These are phyloP conservation scores for Siderastrea siderea DNA, from an alignment of 92 coral and sea anemone species.

Conservation along the genomic window DNA sequence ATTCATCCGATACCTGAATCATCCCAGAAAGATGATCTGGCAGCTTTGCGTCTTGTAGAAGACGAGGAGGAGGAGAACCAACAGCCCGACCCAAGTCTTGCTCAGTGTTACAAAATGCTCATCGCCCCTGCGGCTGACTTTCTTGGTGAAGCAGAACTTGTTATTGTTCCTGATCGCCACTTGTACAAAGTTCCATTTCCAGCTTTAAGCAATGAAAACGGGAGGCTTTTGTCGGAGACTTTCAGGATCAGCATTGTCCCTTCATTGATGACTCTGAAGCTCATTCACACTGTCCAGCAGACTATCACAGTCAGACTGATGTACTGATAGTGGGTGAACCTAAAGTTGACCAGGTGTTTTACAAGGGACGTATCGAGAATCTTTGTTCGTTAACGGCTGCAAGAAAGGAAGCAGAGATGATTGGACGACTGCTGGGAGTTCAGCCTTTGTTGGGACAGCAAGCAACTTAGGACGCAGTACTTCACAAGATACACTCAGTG, in stretches of 20 bases:
- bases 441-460: not conserved
- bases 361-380: not conserved
- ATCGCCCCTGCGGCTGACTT: not conserved
- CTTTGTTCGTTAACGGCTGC: not conserved
- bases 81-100: not conserved
- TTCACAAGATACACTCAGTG: not conserved
- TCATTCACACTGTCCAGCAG: not conserved
- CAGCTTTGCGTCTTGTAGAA: not conserved
- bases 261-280: not conserved
- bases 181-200: not conserved
- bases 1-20: not conserved
- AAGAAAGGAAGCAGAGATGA: not conserved
- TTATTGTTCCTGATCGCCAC: not conserved
- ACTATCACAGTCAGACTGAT: not conserved
- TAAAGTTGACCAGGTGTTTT: not conserved
- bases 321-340: not conserved
- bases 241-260: not conserved
- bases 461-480: not conserved
- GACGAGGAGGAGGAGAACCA: too few species aligned
- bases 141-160: not conserved
- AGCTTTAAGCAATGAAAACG: not conserved
- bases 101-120: not conserved
- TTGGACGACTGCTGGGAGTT: not conserved
- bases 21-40: not conserved
- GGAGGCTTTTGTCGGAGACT: not conserved